phyloP scores from a whole-genome alignment of 2,888 invertebrate species.

The Camptogramma bilineatum region DNA sequence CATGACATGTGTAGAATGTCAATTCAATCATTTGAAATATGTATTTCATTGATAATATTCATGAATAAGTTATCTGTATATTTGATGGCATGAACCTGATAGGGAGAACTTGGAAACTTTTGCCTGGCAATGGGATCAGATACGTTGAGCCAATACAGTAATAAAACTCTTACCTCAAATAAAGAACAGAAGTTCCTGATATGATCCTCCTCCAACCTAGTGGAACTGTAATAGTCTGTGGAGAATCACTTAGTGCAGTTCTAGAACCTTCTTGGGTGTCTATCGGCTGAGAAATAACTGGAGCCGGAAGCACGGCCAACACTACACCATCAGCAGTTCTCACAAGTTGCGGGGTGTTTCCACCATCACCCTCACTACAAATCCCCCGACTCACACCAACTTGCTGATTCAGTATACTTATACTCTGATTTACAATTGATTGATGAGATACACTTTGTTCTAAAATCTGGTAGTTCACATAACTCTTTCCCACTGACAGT shows the following conservation, averaged over 20 bases:
- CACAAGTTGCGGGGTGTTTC: slow-evolving; percentile 69
- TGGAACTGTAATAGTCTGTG: slow-evolving; percentile 78
- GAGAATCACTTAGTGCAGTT: slow-evolving; percentile 71
- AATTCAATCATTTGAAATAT: too few relatives aligned
- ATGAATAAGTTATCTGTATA: too few relatives aligned
- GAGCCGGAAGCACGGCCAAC: slow-evolving; percentile 74
- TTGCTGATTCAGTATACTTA: slow-evolving; percentile 82
- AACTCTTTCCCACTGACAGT: slow-evolving; percentile 70
- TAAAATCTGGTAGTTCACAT: slow-evolving; percentile 83
- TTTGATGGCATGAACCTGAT: neutral
- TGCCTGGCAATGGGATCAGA: too few relatives aligned
- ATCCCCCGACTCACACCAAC: slow-evolving; percentile 74
- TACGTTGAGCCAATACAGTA: too few relatives aligned
- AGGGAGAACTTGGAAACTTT: neutral
- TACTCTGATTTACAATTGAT: slow-evolving; percentile 82
- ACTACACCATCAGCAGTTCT: slow-evolving; percentile 80
- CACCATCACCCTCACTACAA: slow-evolving; percentile 70
- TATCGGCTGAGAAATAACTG: slow-evolving; percentile 56
- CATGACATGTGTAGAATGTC: too few relatives aligned
- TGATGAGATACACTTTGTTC: slow-evolving; percentile 84
- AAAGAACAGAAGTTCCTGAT: slow-evolving; percentile 74
- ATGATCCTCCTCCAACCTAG: slow-evolving; percentile 82
- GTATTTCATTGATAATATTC: too few relatives aligned
- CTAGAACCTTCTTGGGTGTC: slow-evolving; percentile 67
- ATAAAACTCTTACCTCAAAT: slow-evolving; percentile 66